These are phyloP conservation scores for Paracentrotus lividus DNA, from an alignment of 53 echinoderm and acorn worm species.

Conservation along the genomic window DNA sequence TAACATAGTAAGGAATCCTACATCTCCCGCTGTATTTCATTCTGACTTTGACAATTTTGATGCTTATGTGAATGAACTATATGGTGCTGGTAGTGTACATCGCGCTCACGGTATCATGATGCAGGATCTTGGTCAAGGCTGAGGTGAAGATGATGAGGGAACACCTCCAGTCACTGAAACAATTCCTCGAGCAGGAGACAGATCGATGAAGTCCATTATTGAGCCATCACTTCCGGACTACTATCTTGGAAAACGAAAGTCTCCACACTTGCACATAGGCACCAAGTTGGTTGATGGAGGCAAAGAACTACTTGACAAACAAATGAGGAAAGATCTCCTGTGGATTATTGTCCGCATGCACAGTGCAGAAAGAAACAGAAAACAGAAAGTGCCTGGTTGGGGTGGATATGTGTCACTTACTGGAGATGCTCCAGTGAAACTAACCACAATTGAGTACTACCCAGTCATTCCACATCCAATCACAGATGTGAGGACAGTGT, in stretches of 20 bases:
- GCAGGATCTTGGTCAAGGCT: constrained; percentile 43
- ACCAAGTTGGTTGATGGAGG: constrained; percentile 1
- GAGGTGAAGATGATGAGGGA: neutral
- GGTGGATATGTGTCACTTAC: constrained; percentile 77
- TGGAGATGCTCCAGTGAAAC: constrained; percentile 49
- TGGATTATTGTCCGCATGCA: constrained; percentile 64
- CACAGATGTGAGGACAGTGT: constrained; percentile 70
- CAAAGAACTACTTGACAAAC: constrained; percentile 5
- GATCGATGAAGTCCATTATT: neutral
- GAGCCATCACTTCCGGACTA: constrained; percentile 5
- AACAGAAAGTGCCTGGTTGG: constrained; percentile 75
- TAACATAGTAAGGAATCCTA: constrained; percentile 69
- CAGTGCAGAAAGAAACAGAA: neutral
- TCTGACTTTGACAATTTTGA: constrained; percentile 80
- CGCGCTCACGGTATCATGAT: constrained; percentile 78
- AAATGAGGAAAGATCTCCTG: constrained; percentile 49
- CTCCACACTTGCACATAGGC: neutral
- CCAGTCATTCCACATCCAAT: constrained; percentile 78
- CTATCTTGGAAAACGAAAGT: neutral
- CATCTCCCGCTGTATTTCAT: constrained; percentile 56
- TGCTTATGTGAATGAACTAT: constrained; percentile 19
- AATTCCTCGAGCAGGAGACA: neutral
- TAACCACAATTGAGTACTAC: constrained; percentile 83
- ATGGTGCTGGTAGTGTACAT: constrained; percentile 70
- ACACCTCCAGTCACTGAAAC: neutral